These are phyloP conservation scores for Papilio demoleus DNA, from an alignment of 2,888 invertebrate species.

Conservation along the genomic window DNA sequence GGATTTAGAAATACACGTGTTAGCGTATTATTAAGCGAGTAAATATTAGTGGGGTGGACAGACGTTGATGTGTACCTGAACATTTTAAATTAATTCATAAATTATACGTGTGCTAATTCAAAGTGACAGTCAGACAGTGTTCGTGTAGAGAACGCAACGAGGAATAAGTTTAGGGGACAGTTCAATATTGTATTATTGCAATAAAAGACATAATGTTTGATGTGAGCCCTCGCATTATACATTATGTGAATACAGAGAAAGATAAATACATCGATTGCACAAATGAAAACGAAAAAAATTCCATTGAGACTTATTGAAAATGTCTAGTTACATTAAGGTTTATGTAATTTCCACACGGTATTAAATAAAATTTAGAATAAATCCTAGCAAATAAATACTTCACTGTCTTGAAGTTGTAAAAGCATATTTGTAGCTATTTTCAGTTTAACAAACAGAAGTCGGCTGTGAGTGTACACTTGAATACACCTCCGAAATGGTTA, in stretches of 20 bases:
- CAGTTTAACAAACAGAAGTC: not conserved
- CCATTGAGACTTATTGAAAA: too few relatives aligned
- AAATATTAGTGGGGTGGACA: conserved; percentile 30
- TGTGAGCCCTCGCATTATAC: not conserved
- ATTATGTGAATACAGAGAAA: not conserved
- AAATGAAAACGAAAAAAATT: too few relatives aligned
- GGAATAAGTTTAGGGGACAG: not conserved
- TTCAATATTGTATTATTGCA: not conserved
- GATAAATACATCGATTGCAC: not conserved
- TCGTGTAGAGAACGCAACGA: not conserved
- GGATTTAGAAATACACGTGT: conserved; percentile 39
- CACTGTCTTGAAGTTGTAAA: too few relatives aligned
- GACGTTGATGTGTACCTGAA: conserved; percentile 2
- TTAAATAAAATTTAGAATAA: too few relatives aligned
- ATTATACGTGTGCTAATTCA: not conserved
- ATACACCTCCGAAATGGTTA: conserved; percentile 18
- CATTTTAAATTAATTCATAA: conserved; percentile 13
- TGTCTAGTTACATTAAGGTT: too few relatives aligned
- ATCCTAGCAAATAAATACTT: too few relatives aligned
- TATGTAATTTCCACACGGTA: too few relatives aligned
- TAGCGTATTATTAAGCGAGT: conserved; percentile 33
- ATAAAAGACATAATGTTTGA: not conserved
- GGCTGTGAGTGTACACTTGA: not conserved
- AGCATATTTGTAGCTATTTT: too few relatives aligned
- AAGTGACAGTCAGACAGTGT: not conserved